A percentile compares a stretch with the other conserved stretches of the same genome.
Conservation (phyloP, 1,140 invertebrate genomes). For the Galendromus occidentalis region DNA sequence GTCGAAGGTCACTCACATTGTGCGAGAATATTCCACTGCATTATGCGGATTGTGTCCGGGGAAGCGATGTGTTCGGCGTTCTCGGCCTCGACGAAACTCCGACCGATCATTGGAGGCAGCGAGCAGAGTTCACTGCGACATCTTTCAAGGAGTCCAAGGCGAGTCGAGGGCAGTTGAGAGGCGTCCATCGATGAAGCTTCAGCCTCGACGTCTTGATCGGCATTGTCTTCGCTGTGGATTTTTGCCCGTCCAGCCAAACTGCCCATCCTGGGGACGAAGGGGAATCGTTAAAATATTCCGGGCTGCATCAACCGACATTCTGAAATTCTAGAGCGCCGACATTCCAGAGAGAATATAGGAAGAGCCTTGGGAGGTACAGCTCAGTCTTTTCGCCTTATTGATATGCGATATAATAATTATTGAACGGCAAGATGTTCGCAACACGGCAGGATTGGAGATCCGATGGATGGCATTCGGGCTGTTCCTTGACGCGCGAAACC, state of each 20-base stretch:
- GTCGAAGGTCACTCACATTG: slow-evolving; percentile 37
- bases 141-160: slow-evolving; percentile 33
- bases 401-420: neutral
- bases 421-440: neutral
- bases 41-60: slow-evolving; percentile 32
- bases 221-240: slow-evolving; percentile 40
- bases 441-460: neutral
- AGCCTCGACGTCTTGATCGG: slow-evolving; percentile 32
- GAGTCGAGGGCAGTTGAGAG: slow-evolving; percentile 19
- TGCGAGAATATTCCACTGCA: slow-evolving; percentile 55
- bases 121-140: slow-evolving; percentile 31
- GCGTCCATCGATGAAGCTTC: neutral
- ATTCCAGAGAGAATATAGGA: neutral
- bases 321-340: neutral
- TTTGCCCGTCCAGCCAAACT: slow-evolving; percentile 46
- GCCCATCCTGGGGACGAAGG: slow-evolving; percentile 41
- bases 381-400: neutral
- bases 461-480: neutral
- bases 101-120: slow-evolving; percentile 29
- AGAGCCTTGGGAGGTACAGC: neutral
- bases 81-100: slow-evolving; percentile 21
- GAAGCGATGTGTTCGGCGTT: neutral
- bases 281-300: neutral
- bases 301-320: neutral
- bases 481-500: neutral